These are phyloP conservation scores for Drosophila rellima DNA, from an alignment of 2,888 invertebrate genomes.

Conservation along the genomic window DNA sequence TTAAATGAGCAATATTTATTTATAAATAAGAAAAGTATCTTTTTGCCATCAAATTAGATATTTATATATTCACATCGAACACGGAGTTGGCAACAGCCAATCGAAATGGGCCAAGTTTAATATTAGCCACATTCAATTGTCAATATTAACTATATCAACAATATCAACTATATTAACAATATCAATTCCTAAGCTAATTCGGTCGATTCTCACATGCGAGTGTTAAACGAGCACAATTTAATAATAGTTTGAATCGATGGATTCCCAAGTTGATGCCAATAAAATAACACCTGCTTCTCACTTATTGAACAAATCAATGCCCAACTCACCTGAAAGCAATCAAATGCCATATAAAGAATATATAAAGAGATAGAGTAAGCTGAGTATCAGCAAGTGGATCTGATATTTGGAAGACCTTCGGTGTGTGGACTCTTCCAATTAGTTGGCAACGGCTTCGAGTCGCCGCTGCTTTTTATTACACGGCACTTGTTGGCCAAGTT, in stretches of 20 bases:
- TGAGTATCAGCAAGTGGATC: background rate
- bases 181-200: conserved; percentile 1
- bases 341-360: background rate
- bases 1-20: too few relatives aligned
- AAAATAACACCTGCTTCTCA: conserved; percentile 16
- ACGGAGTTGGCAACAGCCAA: conserved; percentile 23
- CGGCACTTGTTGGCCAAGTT: conserved; percentile 44
- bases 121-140: conserved; percentile 3
- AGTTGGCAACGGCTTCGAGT: conserved; percentile 32
- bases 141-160: conserved; percentile 16
- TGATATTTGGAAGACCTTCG: conserved; percentile 19
- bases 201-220: conserved; percentile 27
- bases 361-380: background rate
- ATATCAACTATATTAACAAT: conserved; percentile 6
- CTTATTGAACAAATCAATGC: conserved; percentile 16
- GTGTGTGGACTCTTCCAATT: conserved; percentile 38
- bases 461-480: conserved; percentile 44
- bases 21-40: too few relatives aligned
- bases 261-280: conserved; percentile 20
- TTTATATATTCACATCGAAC: too few relatives aligned
- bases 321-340: conserved; percentile 2
- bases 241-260: conserved; percentile 19
- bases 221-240: conserved; percentile 36
- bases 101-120: background rate
- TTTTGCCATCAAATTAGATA: background rate